Evolutionary conservation across 2,888 invertebrate genomes (phyloP).

Genomic region (Stomorhina lunata): DNA sequence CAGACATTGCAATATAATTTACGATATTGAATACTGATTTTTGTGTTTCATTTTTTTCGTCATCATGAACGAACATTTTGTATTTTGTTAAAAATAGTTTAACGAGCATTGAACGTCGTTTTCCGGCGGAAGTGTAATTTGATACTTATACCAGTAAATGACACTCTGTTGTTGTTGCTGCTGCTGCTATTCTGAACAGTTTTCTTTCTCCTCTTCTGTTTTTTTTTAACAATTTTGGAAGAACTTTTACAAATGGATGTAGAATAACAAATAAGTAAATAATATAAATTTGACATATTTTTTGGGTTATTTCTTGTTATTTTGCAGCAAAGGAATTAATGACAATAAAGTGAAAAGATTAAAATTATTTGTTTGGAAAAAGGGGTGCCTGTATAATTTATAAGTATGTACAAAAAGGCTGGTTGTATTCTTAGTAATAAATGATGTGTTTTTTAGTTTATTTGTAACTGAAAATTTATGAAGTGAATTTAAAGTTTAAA

Average conservation of each 20-base stretch:
- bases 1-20: slow-evolving; percentile 35
- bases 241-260: slow-evolving; percentile 31
- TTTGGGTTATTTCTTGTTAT: slow-evolving; percentile 8
- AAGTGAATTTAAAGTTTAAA: slow-evolving; percentile 10
- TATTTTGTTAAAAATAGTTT: slow-evolving; percentile 60
- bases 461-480: slow-evolving; percentile 40
- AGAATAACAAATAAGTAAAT: background rate
- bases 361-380: background rate
- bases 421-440: slow-evolving; percentile 12
- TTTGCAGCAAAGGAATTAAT: background rate
- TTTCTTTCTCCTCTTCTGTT: slow-evolving; percentile 53
- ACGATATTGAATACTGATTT: slow-evolving; percentile 52
- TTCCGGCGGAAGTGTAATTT: slow-evolving; percentile 77
- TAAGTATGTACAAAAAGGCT: background rate
- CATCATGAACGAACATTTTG: slow-evolving; percentile 29
- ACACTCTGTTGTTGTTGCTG: slow-evolving; percentile 63
- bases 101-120: slow-evolving; percentile 67
- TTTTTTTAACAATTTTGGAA: slow-evolving; percentile 71
- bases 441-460: slow-evolving; percentile 18
- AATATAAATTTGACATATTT: slow-evolving; percentile 26
- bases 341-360: background rate
- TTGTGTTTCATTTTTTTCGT: slow-evolving; percentile 24
- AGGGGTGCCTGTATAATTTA: slow-evolving; percentile 36
- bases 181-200: slow-evolving; percentile 69
- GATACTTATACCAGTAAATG: slow-evolving; percentile 73